A percentile compares a stretch with the other conserved stretches of the same genome.
Evolutionary conservation across 1,140 invertebrate genomes (phyloP).

Genomic region (Maniola jurtina): DNA sequence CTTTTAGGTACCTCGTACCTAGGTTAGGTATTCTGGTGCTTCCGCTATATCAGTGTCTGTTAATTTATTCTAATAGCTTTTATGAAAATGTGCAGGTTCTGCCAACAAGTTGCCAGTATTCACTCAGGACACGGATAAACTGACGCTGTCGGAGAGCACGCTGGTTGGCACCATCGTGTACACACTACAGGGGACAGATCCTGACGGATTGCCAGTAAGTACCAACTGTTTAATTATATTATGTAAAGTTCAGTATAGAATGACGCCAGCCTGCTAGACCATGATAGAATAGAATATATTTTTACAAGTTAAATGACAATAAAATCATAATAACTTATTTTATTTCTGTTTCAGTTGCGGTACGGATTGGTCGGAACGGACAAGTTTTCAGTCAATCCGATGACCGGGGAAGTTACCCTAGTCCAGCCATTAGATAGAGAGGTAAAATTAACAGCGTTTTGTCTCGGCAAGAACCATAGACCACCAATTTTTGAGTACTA

Average conservation of each 20-base stretch:
- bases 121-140: conserved; percentile 85
- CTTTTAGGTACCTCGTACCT: no score
- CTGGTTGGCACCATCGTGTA: conserved; percentile 88
- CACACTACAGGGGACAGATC: conserved; percentile 87
- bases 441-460: conserved; percentile 73
- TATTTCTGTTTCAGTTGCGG: conserved; percentile 67
- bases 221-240: neutral
- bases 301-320: no score
- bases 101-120: conserved; percentile 82
- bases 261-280: neutral
- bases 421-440: conserved; percentile 90
- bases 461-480: neutral
- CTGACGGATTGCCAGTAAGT: conserved; percentile 80
- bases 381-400: conserved; percentile 86
- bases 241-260: neutral
- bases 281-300: no score
- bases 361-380: conserved; percentile 91
- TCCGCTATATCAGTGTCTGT: no score
- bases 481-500: neutral
- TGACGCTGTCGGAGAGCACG: conserved; percentile 87
- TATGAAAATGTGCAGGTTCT: conserved; percentile 3
- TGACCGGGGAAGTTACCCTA: conserved; percentile 88
- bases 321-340: no score
- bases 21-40: no score
- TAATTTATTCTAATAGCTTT: neutral